A percentile compares a stretch with the other conserved stretches of the same genome.
phyloP scores from a whole-genome alignment of 2,888 invertebrate genomes.

The Linnaemya tessellans region DNA sequence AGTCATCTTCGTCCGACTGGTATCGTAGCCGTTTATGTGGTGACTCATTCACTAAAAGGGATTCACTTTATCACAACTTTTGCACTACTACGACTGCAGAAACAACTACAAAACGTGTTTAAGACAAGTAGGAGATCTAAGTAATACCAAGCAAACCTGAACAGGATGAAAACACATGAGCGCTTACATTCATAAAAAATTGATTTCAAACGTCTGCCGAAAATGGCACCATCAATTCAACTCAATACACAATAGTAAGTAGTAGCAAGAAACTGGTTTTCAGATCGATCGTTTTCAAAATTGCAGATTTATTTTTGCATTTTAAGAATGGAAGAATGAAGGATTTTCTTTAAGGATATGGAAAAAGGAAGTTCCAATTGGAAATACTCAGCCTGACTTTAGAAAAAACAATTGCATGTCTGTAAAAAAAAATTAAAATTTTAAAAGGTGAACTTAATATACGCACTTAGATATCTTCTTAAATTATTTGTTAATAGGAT shows the following conservation, averaged over 20 bases:
- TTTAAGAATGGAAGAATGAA: not conserved
- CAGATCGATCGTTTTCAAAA: conserved; percentile 47
- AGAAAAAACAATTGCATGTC: too few relatives aligned
- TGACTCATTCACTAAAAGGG: conserved; percentile 69
- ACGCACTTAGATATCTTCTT: too few relatives aligned
- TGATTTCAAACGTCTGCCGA: not conserved
- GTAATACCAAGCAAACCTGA: conserved; percentile 7
- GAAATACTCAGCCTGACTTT: not conserved
- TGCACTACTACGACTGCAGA: conserved; percentile 29
- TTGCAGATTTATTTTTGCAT: conserved; percentile 21
- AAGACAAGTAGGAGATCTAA: conserved; percentile 11
- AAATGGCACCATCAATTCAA: conserved; percentile 31
- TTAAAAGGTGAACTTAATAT: too few relatives aligned
- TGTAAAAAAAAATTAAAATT: too few relatives aligned
- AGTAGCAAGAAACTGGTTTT: conserved; percentile 50
- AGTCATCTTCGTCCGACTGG: conserved; percentile 25
- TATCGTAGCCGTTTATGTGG: conserved; percentile 18
- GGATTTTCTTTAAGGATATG: not conserved
- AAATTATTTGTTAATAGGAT: too few relatives aligned
- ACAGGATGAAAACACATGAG: conserved; percentile 22
- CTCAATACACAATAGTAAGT: conserved; percentile 1
- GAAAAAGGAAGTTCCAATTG: not conserved
- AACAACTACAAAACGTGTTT: conserved; percentile 31
- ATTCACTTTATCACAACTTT: conserved; percentile 51
- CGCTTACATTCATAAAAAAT: not conserved